Percentiles rank a stretch among this genome's conserved stretches.
Evolutionary conservation across 2,113 vertebrate genomes (phyloP).

Genomic region (Anoura caudifer): DNA sequence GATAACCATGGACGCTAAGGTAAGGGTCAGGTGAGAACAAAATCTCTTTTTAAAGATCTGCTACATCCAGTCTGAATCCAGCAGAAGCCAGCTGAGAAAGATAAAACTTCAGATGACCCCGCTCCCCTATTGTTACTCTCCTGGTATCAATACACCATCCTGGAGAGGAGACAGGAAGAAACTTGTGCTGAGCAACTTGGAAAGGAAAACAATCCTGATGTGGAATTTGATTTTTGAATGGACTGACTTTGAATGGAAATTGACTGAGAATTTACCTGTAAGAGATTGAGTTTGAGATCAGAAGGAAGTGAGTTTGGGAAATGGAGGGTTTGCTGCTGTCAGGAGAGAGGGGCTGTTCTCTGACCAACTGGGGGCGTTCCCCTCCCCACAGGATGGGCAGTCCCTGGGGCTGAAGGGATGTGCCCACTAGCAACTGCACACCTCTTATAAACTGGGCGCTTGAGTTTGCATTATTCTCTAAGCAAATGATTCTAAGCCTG

Average conservation of each 20-base stretch:
- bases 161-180: neutral
- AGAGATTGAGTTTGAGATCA: neutral
- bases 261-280: neutral
- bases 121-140: neutral
- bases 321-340: neutral
- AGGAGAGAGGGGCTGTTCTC: neutral
- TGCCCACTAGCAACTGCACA: too few relatives aligned
- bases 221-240: neutral
- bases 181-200: neutral
- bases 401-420: neutral
- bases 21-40: neutral
- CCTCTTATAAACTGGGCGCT: neutral
- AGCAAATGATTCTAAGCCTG: neutral
- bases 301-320: neutral
- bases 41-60: neutral
- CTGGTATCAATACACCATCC: too few relatives aligned
- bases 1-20: neutral
- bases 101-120: neutral
- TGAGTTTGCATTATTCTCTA: neutral
- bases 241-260: neutral
- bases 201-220: neutral
- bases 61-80: neutral
- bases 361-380: too few relatives aligned
- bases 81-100: neutral
- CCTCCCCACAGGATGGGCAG: rapidly evolving